Evolutionary conservation across 2,888 invertebrate species (phyloP), one percentile per base, ranked within the genome.

Genomic region (Agapetus fuscipes): DNA sequence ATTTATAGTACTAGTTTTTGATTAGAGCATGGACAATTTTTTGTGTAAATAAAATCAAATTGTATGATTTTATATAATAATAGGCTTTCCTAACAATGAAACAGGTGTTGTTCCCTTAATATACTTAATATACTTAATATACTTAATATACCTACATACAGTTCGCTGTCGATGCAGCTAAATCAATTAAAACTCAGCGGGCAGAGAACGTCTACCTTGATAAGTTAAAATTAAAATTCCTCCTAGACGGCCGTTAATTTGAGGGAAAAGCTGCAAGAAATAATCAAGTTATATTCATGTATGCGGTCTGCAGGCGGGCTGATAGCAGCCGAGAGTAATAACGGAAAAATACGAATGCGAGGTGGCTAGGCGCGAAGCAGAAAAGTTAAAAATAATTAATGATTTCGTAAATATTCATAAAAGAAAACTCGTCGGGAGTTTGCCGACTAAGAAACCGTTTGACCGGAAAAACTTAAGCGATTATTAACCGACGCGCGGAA

Each of bases 381-480:
- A 30, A 42, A 68, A 69, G 66, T 67, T 69, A 67, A 69, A 70
- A 69, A 69, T 69, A 68, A 69, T 70, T 68, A 70, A 70, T 68
- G 66, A 68, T 66, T 70, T 66, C 69, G 70, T 70, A 70, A 70
- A 70, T 69, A 70, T 70, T 70, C 69, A 70, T 70, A 70, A 67
- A 44, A 42, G 46, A 40, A 42, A 46, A 48, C 40, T 33, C 39
- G 34, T 66, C 66, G 59, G 58, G 60, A 42, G 45, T 41, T 45
- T 45, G 34, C 41, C 34, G 45, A 27, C 39, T 35, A 41, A 41
- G 45, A 28, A 42, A 39, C 43, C 43, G 45, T 46, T 48, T 48
- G 48, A 48, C 48, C 48, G 48, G 48, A 48, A 46, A 46, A 48
- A 48, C 48, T 48, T 46, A 48, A 48, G 48, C 48, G 46, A 46